Evolutionary conservation across 2,113 vertebrate genomes (phyloP).

Genomic region (Gnathonemus longibarbis): DNA sequence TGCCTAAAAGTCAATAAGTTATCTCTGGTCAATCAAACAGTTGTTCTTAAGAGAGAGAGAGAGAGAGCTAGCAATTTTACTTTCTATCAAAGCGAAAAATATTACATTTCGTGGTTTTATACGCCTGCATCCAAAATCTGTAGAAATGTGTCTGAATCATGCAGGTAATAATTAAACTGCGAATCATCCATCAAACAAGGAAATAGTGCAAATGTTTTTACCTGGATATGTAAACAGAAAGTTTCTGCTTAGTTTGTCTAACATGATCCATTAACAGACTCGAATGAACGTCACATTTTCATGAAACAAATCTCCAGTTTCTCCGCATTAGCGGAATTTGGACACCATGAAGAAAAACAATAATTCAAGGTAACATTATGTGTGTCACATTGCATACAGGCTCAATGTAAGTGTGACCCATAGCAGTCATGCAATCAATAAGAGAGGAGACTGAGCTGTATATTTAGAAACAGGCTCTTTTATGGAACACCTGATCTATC

Average conservation of each 20-base stretch:
- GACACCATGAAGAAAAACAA: neutral
- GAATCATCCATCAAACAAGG: neutral
- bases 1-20: neutral
- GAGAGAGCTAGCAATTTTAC: neutral
- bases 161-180: neutral
- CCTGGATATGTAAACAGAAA: neutral
- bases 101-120: neutral
- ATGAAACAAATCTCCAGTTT: neutral
- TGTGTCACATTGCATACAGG: neutral
- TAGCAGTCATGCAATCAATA: neutral
- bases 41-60: neutral
- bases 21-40: neutral
- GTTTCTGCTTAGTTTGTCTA: neutral
- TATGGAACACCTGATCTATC: neutral
- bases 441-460: neutral
- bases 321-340: neutral
- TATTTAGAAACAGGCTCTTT: conserved; percentile 6
- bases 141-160: neutral
- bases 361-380: neutral
- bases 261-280: neutral
- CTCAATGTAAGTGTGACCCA: neutral
- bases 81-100: neutral
- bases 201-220: neutral
- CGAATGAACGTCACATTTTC: neutral
- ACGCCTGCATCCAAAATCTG: neutral